A percentile compares a stretch with the other conserved stretches of the same genome.
phyloP scores from a whole-genome alignment of 2,888 invertebrate genomes.

The Flabesymbios commensalis region DNA sequence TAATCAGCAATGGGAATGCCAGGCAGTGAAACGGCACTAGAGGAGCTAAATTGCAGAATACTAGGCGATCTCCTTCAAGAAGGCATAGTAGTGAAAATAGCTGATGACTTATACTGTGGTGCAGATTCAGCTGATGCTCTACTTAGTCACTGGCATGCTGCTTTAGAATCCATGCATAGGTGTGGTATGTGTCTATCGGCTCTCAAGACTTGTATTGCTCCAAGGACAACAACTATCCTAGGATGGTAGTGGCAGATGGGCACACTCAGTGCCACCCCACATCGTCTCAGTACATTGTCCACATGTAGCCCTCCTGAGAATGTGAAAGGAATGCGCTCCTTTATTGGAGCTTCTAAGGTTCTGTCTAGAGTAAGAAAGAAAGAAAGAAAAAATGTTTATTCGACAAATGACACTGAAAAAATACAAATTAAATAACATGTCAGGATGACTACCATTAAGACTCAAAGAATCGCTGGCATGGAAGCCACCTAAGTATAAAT shows the following conservation, averaged over 20 bases:
- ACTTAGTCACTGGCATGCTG: not conserved
- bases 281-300: conserved; percentile 4
- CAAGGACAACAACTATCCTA: conserved; percentile 1
- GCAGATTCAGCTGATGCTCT: not conserved
- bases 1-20: conserved; percentile 23
- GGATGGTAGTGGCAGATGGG: conserved; percentile 6
- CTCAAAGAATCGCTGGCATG: too few species aligned
- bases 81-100: conserved; percentile 6
- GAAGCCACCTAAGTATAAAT: too few species aligned
- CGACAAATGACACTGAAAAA: too few species aligned
- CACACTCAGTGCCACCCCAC: conserved; percentile 3
- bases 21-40: conserved; percentile 10
- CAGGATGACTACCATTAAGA: too few species aligned
- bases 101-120: conserved; percentile 17
- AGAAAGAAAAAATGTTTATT: too few species aligned
- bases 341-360: conserved; percentile 1
- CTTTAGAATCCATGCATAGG: not conserved
- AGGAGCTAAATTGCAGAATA: conserved; percentile 13
- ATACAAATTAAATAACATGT: too few species aligned
- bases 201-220: not conserved
- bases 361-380: conserved; percentile 4
- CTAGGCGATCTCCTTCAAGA: conserved; percentile 13
- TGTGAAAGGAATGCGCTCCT: not conserved
- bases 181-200: not conserved
- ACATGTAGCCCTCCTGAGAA: not conserved